Base-by-base conservation (phyloP, 2,797 vertebrate genomes). In the Tympanoctomys barrerae region DNA sequence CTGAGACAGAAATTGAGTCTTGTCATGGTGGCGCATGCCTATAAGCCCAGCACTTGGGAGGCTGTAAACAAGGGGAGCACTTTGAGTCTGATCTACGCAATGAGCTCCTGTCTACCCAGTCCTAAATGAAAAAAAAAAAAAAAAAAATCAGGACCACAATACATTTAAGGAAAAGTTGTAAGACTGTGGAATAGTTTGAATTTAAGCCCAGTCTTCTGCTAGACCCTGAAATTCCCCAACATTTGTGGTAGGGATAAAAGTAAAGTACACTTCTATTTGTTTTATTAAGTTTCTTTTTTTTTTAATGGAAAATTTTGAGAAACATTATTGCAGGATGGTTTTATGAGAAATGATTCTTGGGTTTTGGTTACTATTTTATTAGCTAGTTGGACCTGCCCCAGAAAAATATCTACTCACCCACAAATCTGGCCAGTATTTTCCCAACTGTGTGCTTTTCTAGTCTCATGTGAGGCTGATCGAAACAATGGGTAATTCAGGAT, bases 261-360 rank as follows among this genome's bases (percentile, higher is more conserved):
- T 49, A 54, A 62, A 77, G 21, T 68, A 68, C 7, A 87, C 26
- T 86, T 89, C 81, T 71, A 36, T 54, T 94, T 33, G 42, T 24
- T 77, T 49, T 49, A 42, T 79, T 62, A 75, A 73, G 39, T 85
- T n/a, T 12, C 46, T 57, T 52, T 75, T 94, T 94, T 87, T 57
- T 89, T 93, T 89, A 87, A 78, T 87, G 93, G 81, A 89, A 95
- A 97, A 78, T 80, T 94, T 94, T 87, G 42, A 94, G 80, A 89
- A 92, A 49, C 22, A 31, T 36, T 42, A 89, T 87, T 75, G 39
- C 71, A 90, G 57, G 73, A 42, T 92, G 59, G 57, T 62, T 90
- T 93, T 83, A 49, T 89, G 77, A 87, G 89, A 88, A 73, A 26
- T 36, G 59, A 73, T 91, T 95, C 91, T 90, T 95, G 52, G 59